A percentile compares a stretch with the other conserved stretches of the same genome.
Evolutionary conservation across 2,888 invertebrate species (phyloP).

Genomic region (Dasypogon diadema): DNA sequence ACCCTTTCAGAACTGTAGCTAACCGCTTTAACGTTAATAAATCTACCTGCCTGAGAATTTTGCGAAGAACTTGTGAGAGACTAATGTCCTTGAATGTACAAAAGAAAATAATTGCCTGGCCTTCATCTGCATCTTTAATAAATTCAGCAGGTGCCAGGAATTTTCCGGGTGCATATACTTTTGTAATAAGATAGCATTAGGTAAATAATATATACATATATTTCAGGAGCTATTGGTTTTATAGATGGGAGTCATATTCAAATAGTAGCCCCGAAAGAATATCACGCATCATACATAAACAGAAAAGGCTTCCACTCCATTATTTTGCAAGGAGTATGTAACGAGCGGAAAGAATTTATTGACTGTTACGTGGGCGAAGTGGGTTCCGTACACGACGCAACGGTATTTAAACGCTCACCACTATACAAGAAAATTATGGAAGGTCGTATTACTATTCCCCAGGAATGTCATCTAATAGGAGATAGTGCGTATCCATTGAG

Average conservation of each 20-base stretch:
- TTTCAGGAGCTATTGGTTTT: neutral
- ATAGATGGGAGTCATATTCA: constrained; percentile 19
- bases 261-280: constrained; percentile 2
- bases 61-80: no score
- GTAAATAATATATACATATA: no score
- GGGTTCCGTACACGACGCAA: constrained; percentile 30
- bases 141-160: no score
- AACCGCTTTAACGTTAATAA: no score
- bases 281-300: constrained; percentile 30
- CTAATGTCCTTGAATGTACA: no score
- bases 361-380: constrained; percentile 45
- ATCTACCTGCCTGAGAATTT: no score
- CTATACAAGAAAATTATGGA: constrained; percentile 6
- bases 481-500: neutral
- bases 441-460: neutral
- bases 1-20: no score
- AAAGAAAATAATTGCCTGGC: no score
- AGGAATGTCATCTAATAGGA: neutral
- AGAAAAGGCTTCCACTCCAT: constrained; percentile 31
- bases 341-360: constrained; percentile 22
- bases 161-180: no score
- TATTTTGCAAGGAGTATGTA: constrained; percentile 11
- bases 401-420: constrained; percentile 31
- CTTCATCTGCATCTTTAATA: no score
- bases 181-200: no score